Conservation (phyloP, 2,113 vertebrate genomes). For the Corythornis vintsioides region DNA sequence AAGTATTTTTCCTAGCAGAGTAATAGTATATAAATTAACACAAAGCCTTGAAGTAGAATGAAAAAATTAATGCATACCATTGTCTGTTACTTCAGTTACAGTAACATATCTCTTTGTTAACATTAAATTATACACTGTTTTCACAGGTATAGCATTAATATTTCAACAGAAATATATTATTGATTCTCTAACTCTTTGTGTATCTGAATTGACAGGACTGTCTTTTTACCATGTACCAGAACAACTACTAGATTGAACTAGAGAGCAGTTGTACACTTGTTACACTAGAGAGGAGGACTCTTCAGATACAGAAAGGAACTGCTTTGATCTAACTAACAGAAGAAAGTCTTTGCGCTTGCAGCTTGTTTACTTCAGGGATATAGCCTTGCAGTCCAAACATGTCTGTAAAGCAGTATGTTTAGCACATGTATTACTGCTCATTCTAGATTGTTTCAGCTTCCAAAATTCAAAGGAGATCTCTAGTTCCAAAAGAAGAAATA, state of each 20-base stretch:
- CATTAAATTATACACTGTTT: neutral
- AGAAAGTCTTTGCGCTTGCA: neutral
- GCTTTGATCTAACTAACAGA: neutral
- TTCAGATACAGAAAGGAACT: neutral
- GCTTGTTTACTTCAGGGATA: neutral
- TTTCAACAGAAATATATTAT: neutral
- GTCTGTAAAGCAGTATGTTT: neutral
- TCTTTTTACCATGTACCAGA: neutral
- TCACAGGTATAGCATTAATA: neutral
- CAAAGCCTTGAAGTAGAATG: neutral
- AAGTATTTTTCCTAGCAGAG: neutral
- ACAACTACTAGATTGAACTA: neutral
- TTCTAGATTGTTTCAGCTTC: neutral
- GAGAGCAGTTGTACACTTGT: neutral
- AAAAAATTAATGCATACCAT: neutral
- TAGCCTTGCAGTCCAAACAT: neutral
- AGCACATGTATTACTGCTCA: neutral
- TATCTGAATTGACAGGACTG: neutral
- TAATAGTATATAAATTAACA: rapidly evolving
- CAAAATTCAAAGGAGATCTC: neutral
- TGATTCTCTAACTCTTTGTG: neutral
- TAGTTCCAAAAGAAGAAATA: neutral
- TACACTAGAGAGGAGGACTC: neutral
- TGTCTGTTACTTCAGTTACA: neutral
- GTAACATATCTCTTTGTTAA: neutral